phyloP scores from a whole-genome alignment of 2,888 invertebrate species.

The Pardosa pseudoannulata region DNA sequence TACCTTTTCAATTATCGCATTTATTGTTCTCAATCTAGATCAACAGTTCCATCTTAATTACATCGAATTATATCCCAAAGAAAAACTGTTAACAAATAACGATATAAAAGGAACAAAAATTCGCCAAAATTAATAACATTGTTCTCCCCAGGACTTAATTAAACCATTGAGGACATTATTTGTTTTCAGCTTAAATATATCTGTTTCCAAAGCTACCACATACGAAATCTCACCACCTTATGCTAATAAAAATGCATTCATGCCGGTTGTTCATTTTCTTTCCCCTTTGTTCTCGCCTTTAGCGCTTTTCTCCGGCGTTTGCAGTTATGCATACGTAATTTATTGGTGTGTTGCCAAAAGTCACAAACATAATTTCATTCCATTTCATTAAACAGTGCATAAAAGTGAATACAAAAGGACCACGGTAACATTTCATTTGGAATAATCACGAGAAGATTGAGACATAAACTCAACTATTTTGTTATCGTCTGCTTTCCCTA shows the following conservation, averaged over 20 bases:
- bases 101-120: too few species aligned
- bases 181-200: too few species aligned
- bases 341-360: conserved; percentile 15
- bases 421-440: conserved; percentile 3
- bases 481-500: conserved; percentile 16
- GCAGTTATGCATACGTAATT: not conserved
- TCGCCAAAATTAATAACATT: too few species aligned
- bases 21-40: too few species aligned
- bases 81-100: too few species aligned
- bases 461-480: conserved; percentile 24
- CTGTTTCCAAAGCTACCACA: not conserved
- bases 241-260: not conserved
- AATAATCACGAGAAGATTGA: conserved; percentile 46
- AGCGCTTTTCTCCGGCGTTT: not conserved
- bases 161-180: too few species aligned
- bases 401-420: conserved; percentile 12
- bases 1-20: too few species aligned
- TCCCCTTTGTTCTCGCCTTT: not conserved
- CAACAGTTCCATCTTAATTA: too few species aligned
- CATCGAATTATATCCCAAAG: too few species aligned
- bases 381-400: conserved; percentile 2
- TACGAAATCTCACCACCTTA: not conserved
- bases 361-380: conserved; percentile 4
- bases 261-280: not conserved
- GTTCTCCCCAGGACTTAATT: too few species aligned